Conservation (phyloP, 2,113 vertebrate species). For the Oreochromis niloticus region DNA sequence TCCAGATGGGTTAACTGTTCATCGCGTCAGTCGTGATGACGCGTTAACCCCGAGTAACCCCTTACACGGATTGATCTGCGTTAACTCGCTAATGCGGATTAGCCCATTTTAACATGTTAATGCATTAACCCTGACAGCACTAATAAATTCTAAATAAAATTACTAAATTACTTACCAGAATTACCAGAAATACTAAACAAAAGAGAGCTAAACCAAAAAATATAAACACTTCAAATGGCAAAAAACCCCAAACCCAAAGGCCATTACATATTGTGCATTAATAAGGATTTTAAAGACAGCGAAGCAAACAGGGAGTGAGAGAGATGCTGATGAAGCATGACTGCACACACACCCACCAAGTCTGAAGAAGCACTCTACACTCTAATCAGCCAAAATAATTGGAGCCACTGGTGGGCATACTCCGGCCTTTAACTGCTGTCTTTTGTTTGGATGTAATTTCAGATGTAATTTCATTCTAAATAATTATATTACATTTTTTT, state of each 20-base stretch:
- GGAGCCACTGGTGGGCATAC: neutral
- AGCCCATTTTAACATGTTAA: neutral
- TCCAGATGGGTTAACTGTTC: neutral
- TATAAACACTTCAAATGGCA: neutral
- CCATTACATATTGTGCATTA: neutral
- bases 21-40: neutral
- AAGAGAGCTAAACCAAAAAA: neutral
- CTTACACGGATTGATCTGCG: neutral
- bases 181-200: neutral
- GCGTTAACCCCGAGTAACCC: neutral
- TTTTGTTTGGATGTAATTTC: neutral
- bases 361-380: neutral
- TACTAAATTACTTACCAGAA: neutral
- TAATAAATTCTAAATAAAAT: neutral
- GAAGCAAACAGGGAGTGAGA: neutral
- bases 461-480: neutral
- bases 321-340: neutral
- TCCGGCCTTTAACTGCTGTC: neutral
- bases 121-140: neutral
- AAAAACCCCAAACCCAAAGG: rapidly evolving
- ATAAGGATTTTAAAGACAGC: neutral
- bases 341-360: neutral
- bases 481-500: neutral
- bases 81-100: neutral
- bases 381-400: neutral